Base-by-base conservation (phyloP, 2,113 vertebrate genomes). In the Dicaeum eximium region DNA sequence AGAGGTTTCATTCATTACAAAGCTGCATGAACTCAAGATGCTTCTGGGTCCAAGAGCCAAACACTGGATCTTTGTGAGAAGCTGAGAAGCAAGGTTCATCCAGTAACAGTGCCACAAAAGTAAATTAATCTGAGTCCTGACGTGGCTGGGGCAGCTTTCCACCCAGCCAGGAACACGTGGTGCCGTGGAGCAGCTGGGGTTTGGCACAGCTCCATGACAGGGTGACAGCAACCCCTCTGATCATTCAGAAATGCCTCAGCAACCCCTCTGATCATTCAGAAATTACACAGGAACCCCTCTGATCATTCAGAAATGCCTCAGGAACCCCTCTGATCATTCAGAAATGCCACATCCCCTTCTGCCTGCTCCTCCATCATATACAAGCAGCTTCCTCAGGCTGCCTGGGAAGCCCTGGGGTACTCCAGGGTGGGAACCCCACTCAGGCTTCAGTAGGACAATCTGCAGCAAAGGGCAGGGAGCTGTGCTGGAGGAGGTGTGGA, bases 1-100 rank as follows among this genome's bases (percentile, higher is more conserved):
- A 94, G 48, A 91, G n/a, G 17, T n/a, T 80, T 71, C 69, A 86
- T 86, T 93, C 92, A 91, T 61, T 28, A 53, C 33, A 69, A 80
- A 89, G 78, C 37, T 0, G 0, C 65, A 45, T 37, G 33, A 44
- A 77, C 21, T 65, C 38, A 15, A 60, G n/a, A 71, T 20, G 51
- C 18, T 89, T 74, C 31, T 67, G 48, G 56, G 16, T 67, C 66
- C 73, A 25, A 4, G 85, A 87, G 58, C 72, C 66, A 90, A 92
- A 94, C 86, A 86, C 50, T 70, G 42, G 5, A 42, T 42, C 82
- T 88, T 87, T 73, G 58, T 58, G 54, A 95, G 69, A 64, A 80
- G 87, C 45, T 58, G 28, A 85, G 61, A 62, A 69, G 48, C 15
- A 2, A 84, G 35, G 44, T 71, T 81, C 72, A 91, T n/a, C 11